phyloP scores from a whole-genome alignment of 2,113 vertebrate genomes.

The Romanogobio albipinnatus region DNA sequence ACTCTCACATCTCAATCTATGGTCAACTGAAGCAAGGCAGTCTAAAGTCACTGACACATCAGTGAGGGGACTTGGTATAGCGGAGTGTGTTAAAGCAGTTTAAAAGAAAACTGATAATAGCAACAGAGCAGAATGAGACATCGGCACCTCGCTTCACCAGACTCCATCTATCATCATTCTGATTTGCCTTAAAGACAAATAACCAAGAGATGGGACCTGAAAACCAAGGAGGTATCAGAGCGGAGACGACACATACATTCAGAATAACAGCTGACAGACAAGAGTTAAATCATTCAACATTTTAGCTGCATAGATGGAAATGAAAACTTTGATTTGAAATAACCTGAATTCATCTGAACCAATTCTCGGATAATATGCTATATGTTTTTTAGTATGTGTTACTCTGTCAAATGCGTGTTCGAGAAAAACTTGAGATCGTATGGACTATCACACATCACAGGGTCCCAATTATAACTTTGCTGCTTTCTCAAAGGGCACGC shows the following conservation, averaged over 20 bases:
- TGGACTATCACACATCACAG: constrained; percentile 29
- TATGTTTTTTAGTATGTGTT: background rate
- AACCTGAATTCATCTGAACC: background rate
- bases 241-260: background rate
- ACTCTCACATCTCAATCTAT: background rate
- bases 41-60: constrained; percentile 20
- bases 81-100: background rate
- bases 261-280: background rate
- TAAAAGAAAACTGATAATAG: constrained; percentile 36
- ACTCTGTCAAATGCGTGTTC: constrained; percentile 12
- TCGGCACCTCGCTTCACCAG: background rate
- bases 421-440: constrained; percentile 10
- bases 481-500: constrained; percentile 8
- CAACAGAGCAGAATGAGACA: constrained; percentile 22
- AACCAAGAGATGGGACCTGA: background rate
- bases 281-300: background rate
- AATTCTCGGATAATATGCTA: background rate
- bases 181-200: constrained; percentile 30
- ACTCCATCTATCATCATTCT: constrained; percentile 44
- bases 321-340: background rate
- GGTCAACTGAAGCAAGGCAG: background rate
- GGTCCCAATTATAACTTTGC: constrained; percentile 51
- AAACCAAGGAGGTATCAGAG: constrained; percentile 19
- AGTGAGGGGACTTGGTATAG: constrained; percentile 6
- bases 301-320: background rate